Evolutionary conservation across 2,888 invertebrate genomes (phyloP).

Genomic region (Tethea ocularis): DNA sequence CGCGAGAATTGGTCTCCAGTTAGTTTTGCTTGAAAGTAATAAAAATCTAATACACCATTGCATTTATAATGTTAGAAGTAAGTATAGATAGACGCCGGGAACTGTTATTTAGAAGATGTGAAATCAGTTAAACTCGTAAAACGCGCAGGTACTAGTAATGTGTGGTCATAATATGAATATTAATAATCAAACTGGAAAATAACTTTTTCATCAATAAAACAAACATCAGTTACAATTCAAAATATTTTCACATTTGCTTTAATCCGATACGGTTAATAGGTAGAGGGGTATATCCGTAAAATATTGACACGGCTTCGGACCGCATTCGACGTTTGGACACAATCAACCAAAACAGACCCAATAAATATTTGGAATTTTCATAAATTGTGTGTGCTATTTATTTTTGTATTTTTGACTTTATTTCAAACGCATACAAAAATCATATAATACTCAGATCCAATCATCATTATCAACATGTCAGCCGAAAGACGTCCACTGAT

Average conservation of each 20-base stretch:
- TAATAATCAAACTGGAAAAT: not conserved
- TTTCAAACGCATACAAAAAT: not conserved
- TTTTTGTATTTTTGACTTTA: not conserved
- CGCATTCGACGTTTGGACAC: constrained; percentile 18
- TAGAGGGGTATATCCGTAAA: constrained; percentile 26
- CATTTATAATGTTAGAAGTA: too few species aligned
- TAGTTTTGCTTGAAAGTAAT: too few species aligned
- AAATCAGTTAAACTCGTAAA: too few species aligned
- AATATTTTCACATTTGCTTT: constrained; percentile 13
- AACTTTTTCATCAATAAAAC: not conserved
- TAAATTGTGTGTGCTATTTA: constrained; percentile 15
- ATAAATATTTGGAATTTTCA: constrained; percentile 20
- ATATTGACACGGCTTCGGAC: constrained; percentile 20
- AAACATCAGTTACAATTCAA: not conserved
- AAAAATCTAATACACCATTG: too few species aligned
- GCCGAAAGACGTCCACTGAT: too few species aligned
- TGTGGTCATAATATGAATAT: too few species aligned
- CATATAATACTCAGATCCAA: not conserved
- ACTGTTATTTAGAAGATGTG: too few species aligned
- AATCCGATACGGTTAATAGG: constrained; percentile 31
- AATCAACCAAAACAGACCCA: constrained; percentile 19
- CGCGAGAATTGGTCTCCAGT: too few species aligned
- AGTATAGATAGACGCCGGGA: too few species aligned
- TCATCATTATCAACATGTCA: too few species aligned
- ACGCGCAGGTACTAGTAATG: too few species aligned